These are phyloP conservation scores for Ischnura elegans DNA, from an alignment of 2,888 invertebrate species.

Conservation along the genomic window DNA sequence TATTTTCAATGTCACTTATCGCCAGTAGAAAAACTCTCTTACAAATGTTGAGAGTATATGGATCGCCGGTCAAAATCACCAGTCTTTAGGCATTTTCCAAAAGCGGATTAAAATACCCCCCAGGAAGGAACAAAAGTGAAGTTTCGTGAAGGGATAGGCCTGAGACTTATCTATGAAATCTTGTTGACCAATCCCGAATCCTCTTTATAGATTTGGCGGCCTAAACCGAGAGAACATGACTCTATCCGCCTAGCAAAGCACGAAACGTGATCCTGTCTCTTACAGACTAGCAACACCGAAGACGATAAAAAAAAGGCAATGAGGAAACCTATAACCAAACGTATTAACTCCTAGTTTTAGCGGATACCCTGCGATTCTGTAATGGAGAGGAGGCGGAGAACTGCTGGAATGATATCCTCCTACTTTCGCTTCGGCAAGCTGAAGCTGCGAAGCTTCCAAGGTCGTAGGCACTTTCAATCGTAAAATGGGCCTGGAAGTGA, in stretches of 20 bases:
- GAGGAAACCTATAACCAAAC: not conserved
- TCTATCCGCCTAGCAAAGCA: not conserved
- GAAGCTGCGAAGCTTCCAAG: not conserved
- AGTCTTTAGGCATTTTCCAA: too few relatives aligned
- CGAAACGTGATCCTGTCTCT: not conserved
- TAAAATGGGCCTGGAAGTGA: not conserved
- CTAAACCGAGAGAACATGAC: not conserved
- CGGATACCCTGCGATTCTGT: not conserved
- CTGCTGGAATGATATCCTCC: not conserved
- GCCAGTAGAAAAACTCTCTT: too few relatives aligned
- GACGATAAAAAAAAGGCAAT: not conserved
- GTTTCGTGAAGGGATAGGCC: too few relatives aligned
- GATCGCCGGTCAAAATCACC: too few relatives aligned
- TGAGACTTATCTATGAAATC: too few relatives aligned
- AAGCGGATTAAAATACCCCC: too few relatives aligned
- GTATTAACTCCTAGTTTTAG: not conserved
- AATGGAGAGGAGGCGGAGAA: not conserved
- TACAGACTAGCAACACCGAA: not conserved
- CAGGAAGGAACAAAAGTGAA: too few relatives aligned
- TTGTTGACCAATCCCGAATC: too few relatives aligned
- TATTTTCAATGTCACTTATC: too few relatives aligned
- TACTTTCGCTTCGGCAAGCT: not conserved
- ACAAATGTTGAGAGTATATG: too few relatives aligned
- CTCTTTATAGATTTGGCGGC: too few relatives aligned
- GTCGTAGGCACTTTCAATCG: conserved; percentile 29